Evolutionary conservation across 2,888 invertebrate species (phyloP), one percentile per base, ranked within the genome.

Genomic region (Andrena praecox): DNA sequence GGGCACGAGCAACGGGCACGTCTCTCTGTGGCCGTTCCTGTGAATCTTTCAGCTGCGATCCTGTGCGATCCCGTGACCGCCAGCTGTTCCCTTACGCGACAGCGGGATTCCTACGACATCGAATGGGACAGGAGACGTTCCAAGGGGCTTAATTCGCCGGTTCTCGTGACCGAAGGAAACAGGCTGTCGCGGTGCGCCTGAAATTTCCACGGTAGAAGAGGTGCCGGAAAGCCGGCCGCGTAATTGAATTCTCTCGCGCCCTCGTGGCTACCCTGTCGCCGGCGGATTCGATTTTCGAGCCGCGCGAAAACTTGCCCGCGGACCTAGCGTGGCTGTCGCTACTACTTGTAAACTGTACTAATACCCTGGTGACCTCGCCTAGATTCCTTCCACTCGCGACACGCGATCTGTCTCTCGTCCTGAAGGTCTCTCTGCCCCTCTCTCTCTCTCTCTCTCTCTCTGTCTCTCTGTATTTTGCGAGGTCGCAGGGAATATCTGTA

Each of bases 221-320:
- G 29, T 24, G 31, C 71, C 20, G 52, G 42, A n/a, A 54, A 62
- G 52, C 8, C 42, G 8, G 56, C 60, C 66, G 50, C 75, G 20
- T 74, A 75, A 77, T 66, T 29, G 75, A 60, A 60, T 75, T 59
- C 66, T 33, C 42, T 74, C 59, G 7, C 66, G 33, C 74, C 33
- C n/a, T 27, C 33, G 54, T 16, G 12, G 54, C 42, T 16, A 8
- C 20, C 16, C 12, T 3, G 12, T 24, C 56, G 20, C 33, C 20
- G 54, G 35, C 59, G 33, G 59, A 77, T 77, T 75, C 59, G 35
- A 75, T 75, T 75, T 74, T 16, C 20, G 8, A 20, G 8, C 33
- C 24, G 20, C 16, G 35, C 29, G 35, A 52, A 42, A 33, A 16
- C 29, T 54, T 20, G 54, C 20, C 54, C 8, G 8, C 54, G 20